A percentile compares a stretch with the other conserved stretches of the same genome.
These are phyloP conservation scores for Conomelus anceps DNA, from an alignment of 2,888 invertebrate species.

Conservation along the genomic window DNA sequence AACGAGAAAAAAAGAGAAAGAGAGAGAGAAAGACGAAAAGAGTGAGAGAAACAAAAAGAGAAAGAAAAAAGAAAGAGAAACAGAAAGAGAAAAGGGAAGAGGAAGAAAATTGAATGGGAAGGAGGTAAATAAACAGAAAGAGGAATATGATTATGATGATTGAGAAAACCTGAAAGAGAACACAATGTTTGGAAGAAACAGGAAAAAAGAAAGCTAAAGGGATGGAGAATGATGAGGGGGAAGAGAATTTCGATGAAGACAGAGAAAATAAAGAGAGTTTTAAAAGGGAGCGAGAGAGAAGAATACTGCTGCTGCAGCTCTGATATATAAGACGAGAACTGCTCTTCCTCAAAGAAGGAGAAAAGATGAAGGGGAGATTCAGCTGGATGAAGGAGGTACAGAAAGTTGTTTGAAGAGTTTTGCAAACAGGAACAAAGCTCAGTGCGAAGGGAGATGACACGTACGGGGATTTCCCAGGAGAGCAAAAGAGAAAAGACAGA, in stretches of 20 bases:
- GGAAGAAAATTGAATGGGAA: neutral
- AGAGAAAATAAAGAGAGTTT: too few species aligned
- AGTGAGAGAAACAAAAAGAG: neutral
- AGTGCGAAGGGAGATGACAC: conserved; percentile 21
- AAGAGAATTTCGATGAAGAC: too few species aligned
- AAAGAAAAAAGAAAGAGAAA: neutral
- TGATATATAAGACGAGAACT: neutral
- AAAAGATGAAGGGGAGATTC: neutral
- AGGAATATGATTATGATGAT: neutral
- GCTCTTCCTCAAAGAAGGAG: neutral
- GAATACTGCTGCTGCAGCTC: neutral
- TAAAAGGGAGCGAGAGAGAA: neutral
- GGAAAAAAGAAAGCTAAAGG: too few species aligned
- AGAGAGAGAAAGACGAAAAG: neutral
- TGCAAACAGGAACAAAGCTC: conserved; percentile 25
- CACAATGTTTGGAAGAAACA: too few species aligned
- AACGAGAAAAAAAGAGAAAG: too few species aligned
- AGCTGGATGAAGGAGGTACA: neutral
- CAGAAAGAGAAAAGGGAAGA: neutral
- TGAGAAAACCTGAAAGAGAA: neutral
- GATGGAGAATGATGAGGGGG: too few species aligned
- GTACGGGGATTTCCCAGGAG: conserved; percentile 25
- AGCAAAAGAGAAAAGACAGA: neutral
- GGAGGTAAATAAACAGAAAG: neutral
- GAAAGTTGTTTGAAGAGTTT: conserved; percentile 25